Evolutionary conservation across 2,888 invertebrate species (phyloP), one percentile per base, ranked within the genome.

Genomic region (Lypha dubia): DNA sequence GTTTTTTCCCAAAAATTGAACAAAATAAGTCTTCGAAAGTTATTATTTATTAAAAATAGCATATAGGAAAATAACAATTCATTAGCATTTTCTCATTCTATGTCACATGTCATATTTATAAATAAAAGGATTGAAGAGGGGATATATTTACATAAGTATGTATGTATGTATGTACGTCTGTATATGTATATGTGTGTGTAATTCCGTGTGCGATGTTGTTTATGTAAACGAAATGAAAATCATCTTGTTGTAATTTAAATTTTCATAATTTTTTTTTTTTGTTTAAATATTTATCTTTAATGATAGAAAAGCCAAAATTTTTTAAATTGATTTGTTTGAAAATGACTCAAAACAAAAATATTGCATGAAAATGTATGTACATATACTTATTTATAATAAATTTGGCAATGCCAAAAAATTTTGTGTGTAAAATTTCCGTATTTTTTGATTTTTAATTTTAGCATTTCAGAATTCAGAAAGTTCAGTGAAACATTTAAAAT

Each of bases 41-140:
- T 77, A 74, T 74, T 63, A 74, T 63, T 77, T 65, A 79, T 79
- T 79, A 58, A 74, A 74, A 63, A 76, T 65, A 11, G 65, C 56
- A 65, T 63, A 71, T 75, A 46, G 44, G 41, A 76, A 77, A 80
- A 80, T 62, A 71, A 76, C 24, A 81, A 73, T 67, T 71, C 38
- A 38, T 84, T 80, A 68, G 49, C 20, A 76, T 22, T 73, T 71
- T 60, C 22, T 60, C 15, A 35, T 44, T 49, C 15, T 70, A 44
- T 32, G 41, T 49, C 22, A 77, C 51, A 62, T 70, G 51, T 22
- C 49, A 51, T 65, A 56, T 65, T 63, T 17, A 46, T n/a, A 44
- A 75, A 56, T 46, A 65, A 32, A 0, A 20, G 24, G 44, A 13
- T 44, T 44, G 35, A 13, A 32, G 38, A 22, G 63, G 22, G 22